phyloP scores from a whole-genome alignment of 2,888 invertebrate species.

The Cheilosia grossa region DNA sequence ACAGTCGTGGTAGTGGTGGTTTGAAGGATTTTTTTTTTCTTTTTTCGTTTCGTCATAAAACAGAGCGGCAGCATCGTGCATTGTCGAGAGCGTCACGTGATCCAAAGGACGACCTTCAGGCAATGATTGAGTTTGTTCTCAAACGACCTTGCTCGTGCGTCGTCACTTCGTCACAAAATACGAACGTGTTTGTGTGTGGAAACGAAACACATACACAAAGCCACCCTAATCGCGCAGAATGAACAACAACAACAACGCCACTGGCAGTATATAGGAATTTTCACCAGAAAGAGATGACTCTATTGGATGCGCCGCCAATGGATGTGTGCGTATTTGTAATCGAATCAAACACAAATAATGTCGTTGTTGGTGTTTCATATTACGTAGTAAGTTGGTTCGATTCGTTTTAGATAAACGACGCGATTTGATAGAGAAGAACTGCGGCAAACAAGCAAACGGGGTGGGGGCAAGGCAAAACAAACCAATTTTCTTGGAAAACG shows the following conservation, averaged over 20 bases:
- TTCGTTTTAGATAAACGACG: constrained; percentile 44
- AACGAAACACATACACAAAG: constrained; percentile 36
- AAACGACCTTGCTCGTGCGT: constrained; percentile 83
- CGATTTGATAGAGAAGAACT: constrained; percentile 23
- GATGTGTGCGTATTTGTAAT: constrained; percentile 1
- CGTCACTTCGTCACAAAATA: constrained; percentile 67
- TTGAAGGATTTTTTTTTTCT: not conserved
- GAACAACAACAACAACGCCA: constrained; percentile 29
- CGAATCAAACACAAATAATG: constrained; percentile 24
- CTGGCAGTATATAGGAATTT: constrained; percentile 43
- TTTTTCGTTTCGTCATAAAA: constrained; percentile 34
- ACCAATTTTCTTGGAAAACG: constrained; percentile 39
- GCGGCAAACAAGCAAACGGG: constrained; percentile 3
- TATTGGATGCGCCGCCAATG: constrained; percentile 7
- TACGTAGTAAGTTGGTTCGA: constrained; percentile 55
- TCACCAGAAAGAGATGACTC: constrained; percentile 63
- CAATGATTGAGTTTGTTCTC: constrained; percentile 83
- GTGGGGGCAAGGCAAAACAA: constrained; percentile 5
- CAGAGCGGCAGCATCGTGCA: constrained; percentile 33
- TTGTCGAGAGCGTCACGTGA: constrained; percentile 76
- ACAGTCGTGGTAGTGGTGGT: constrained; percentile 7
- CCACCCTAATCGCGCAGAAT: constrained; percentile 34
- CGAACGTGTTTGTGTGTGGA: constrained; percentile 1
- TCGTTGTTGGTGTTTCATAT: constrained; percentile 17
- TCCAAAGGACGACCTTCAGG: constrained; percentile 83